phyloP scores from a whole-genome alignment of 2,113 vertebrate genomes.

The Talpa occidentalis region DNA sequence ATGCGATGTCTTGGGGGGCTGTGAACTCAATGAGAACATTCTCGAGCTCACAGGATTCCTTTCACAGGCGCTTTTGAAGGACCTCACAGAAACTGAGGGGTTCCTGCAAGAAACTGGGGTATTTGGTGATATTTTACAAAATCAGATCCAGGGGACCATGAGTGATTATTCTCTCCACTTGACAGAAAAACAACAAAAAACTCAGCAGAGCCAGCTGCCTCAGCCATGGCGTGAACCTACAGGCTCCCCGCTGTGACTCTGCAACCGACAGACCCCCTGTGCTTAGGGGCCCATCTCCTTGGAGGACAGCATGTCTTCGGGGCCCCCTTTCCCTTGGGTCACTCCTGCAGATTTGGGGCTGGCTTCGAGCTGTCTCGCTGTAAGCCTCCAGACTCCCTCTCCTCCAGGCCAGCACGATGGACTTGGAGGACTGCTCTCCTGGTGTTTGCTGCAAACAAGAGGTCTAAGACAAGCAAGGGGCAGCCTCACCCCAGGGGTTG shows the following conservation, averaged over 20 bases:
- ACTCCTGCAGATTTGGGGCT: accelerated
- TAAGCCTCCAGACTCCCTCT: not conserved
- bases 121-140: not conserved
- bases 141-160: not conserved
- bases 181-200: not conserved
- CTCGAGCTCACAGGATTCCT: not conserved
- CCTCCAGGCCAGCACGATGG: not conserved
- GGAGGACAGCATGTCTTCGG: not conserved
- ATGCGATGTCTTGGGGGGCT: not conserved
- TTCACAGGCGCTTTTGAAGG: not conserved
- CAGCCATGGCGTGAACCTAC: not conserved
- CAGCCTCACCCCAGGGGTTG: not conserved
- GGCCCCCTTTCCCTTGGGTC: accelerated
- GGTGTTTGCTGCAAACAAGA: not conserved
- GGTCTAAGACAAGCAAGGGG: not conserved
- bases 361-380: no score
- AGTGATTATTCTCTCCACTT: not conserved
- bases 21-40: not conserved
- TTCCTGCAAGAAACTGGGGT: not conserved
- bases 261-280: not conserved
- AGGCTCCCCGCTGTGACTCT: not conserved
- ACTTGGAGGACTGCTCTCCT: not conserved
- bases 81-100: not conserved
- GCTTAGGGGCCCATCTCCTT: not conserved
- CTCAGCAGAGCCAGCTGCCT: not conserved